Evolutionary conservation across 2,797 vertebrate species (phyloP).

Genomic region (Lepidocolaptes lacrymiger): DNA sequence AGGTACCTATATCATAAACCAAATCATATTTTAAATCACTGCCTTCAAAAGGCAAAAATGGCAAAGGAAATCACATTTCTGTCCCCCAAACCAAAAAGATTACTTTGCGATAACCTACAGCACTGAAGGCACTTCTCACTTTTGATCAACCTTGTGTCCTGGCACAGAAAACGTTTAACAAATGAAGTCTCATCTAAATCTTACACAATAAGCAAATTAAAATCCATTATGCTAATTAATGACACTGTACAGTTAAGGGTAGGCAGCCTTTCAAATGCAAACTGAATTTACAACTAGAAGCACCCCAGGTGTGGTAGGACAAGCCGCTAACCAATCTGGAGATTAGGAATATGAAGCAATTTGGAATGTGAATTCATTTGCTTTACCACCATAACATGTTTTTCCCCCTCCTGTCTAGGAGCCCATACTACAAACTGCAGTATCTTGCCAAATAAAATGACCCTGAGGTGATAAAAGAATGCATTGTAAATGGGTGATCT

Average conservation of each 20-base stretch:
- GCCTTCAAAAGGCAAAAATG: background rate
- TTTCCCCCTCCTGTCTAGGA: background rate
- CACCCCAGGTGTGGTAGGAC: background rate
- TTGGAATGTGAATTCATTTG: background rate
- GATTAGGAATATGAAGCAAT: background rate
- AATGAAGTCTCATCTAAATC: background rate
- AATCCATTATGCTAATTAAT: conserved; percentile 39
- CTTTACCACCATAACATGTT: background rate
- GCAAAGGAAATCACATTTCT: background rate
- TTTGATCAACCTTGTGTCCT: background rate
- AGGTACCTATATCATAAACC: background rate
- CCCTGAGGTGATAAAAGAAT: background rate
- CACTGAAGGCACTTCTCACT: background rate
- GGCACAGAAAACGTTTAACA: background rate
- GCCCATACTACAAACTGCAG: background rate
- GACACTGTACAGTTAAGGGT: background rate
- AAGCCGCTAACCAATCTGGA: background rate
- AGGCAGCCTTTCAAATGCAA: background rate
- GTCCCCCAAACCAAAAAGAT: background rate
- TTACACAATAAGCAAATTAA: conserved; percentile 9
- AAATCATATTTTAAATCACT: background rate
- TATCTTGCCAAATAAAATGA: background rate
- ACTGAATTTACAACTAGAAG: background rate
- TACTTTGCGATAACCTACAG: background rate
- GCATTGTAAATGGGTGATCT: background rate